Base-by-base conservation (phyloP, 2,113 vertebrate genomes). In the Platysternon megacephalum region DNA sequence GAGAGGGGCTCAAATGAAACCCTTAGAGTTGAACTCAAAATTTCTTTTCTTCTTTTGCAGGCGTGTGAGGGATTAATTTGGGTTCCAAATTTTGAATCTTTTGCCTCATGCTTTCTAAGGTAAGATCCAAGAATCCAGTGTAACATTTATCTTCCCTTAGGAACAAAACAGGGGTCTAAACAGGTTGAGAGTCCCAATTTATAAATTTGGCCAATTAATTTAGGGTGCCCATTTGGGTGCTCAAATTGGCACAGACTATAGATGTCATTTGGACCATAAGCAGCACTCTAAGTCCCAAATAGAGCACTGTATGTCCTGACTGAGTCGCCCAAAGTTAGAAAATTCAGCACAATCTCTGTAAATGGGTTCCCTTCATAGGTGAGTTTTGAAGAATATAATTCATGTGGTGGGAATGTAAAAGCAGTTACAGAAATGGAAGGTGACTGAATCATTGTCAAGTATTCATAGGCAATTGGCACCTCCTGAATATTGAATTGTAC, bases 401-500 rank as follows among this genome's bases (percentile, higher is more conserved):
- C 90, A 90, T 44, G 85, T 76, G 68, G 94, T 86, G 89, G 68
- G 92, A 97, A 90, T 86, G 68, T 89, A 92, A 96, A 94, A 89
- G 88, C 93, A 97, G 97, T 97, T 97, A 95, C 84, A 97, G 92
- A 97, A 95, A 97, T 96, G 94, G 95, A 96, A 97, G 94, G 84
- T 11, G 68, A 95, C 97, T 97, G 96, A 97, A 94, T 84, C 91
- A 93, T 97, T 97, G 96, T 97, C 97, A 97, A 91, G 93, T 97
- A 97, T 97, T 97, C 95, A 94, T 53, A 96, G 93, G 97, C 97
- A 97, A 96, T 89, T 97, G 97, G 97, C 95, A 97, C 95, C 93
- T 96, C 84, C 91, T 97, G 96, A 95, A 93, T 97, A 97, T 91
- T 90, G 95, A 96, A 93, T 94, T 93, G 90, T 76, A 84, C 83